A percentile compares a stretch with the other conserved stretches of the same genome.
phyloP scores from a whole-genome alignment of 2,113 vertebrate species.

The Onychorhynchus coronatus region DNA sequence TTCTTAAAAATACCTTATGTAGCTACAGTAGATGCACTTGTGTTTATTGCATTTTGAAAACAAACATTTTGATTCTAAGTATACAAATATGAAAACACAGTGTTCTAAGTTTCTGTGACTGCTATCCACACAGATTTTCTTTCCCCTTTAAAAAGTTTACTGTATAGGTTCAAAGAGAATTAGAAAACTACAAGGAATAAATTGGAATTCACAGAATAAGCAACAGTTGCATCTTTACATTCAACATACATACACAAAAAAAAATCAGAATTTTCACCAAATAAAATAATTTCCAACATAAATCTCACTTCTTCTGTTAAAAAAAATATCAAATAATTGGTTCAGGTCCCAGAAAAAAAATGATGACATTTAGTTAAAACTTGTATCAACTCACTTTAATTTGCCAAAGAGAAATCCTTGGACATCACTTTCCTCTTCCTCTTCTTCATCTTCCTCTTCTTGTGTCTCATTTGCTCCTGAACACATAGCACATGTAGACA shows the following conservation, averaged over 20 bases:
- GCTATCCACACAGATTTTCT: not conserved
- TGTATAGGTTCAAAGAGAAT: not conserved
- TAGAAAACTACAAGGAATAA: not conserved
- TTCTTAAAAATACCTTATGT: not conserved
- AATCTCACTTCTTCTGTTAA: not conserved
- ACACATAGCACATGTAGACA: not conserved
- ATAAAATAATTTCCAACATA: not conserved
- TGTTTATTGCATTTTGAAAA: not conserved
- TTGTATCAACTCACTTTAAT: slow-evolving; percentile 82
- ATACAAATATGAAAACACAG: not conserved
- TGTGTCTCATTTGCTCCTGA: slow-evolving; percentile 76
- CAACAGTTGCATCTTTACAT: not conserved
- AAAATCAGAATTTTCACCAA: not conserved
- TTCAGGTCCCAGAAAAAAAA: not conserved
- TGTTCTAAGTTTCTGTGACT: not conserved
- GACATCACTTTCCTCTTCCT: slow-evolving; percentile 74
- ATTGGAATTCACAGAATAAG: not conserved
- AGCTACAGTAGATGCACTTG: not conserved
- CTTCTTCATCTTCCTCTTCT: slow-evolving; percentile 71
- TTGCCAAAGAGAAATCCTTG: slow-evolving; percentile 92
- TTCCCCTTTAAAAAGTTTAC: not conserved
- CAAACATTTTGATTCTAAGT: not conserved
- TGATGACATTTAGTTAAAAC: not conserved
- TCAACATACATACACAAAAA: not conserved
- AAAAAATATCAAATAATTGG: not conserved